phyloP scores from a whole-genome alignment of 2,888 invertebrate genomes.

The Aphodius granarius region DNA sequence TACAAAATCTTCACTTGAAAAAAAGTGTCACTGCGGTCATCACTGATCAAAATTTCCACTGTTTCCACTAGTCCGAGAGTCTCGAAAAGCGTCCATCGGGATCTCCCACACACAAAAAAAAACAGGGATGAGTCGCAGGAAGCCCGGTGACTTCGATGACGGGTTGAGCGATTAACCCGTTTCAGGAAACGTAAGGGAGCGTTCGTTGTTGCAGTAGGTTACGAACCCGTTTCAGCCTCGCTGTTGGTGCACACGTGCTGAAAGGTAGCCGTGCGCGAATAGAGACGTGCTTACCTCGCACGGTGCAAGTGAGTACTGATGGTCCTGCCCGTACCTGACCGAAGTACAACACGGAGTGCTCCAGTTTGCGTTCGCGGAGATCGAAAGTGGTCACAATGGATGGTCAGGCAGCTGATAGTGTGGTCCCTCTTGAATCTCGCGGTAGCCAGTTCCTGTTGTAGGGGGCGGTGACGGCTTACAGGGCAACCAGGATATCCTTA shows the following conservation, averaged over 20 bases:
- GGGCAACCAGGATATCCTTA: not conserved
- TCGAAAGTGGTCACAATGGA: constrained; percentile 14
- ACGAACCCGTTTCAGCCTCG: constrained; percentile 4
- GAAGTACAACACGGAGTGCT: constrained; percentile 6
- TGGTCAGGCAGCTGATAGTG: constrained; percentile 1
- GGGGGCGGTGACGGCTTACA: not conserved
- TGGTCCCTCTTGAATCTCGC: not conserved
- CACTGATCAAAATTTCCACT: not conserved
- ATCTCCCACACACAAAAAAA: not conserved
- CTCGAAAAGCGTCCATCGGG: not conserved
- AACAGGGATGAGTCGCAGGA: not conserved
- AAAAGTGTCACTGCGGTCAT: not conserved
- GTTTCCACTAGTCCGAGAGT: not conserved
- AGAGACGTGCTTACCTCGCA: not conserved
- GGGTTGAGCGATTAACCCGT: not conserved
- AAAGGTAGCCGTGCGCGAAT: not conserved
- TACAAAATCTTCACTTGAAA: not conserved
- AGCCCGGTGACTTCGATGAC: not conserved
- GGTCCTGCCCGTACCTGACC: constrained; percentile 4
- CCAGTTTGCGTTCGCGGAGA: constrained; percentile 12
- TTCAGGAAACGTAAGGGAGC: not conserved
- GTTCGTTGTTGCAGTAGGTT: not conserved
- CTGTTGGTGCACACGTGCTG: not conserved
- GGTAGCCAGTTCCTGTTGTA: not conserved
- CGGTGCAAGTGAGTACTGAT: not conserved